A percentile compares a stretch with the other conserved stretches of the same genome.
These are phyloP conservation scores for Wiebesia pumilae DNA, from an alignment of 1,140 invertebrate species.

Conservation along the genomic window DNA sequence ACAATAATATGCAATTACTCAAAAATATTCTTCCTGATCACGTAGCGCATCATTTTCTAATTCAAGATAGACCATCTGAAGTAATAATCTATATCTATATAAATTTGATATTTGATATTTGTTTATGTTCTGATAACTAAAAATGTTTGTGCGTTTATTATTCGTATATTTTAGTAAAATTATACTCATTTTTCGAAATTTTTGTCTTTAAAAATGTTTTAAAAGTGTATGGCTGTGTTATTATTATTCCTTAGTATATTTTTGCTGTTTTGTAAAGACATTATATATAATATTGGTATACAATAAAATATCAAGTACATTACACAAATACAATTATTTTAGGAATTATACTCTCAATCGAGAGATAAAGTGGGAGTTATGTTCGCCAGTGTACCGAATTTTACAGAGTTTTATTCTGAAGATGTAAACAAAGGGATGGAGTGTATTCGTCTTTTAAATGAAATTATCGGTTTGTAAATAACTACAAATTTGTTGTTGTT, in stretches of 20 bases:
- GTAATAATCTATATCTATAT: conserved; percentile 65
- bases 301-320: not conserved
- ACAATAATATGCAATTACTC: conserved; percentile 89
- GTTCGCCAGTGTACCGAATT: conserved; percentile 98
- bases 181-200: no score
- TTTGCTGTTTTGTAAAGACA: no score
- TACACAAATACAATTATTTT: conserved; percentile 55
- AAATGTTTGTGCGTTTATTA: not conserved
- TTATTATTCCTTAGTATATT: no score
- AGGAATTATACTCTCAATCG: conserved; percentile 97
- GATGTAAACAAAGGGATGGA: conserved; percentile 97
- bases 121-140: not conserved
- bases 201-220: no score
- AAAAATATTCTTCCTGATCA: conserved; percentile 97
- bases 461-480: conserved; percentile 89
- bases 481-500: not conserved
- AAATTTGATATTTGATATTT: not conserved
- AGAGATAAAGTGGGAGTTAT: conserved; percentile 95
- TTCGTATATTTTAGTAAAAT: no score
- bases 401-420: conserved; percentile 98
- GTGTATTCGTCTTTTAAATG: conserved; percentile 97
- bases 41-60: conserved; percentile 95
- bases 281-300: no score
- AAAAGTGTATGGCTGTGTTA: no score
- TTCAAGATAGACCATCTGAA: conserved; percentile 82